Evolutionary conservation across 2,888 invertebrate genomes (phyloP).

Genomic region (Eupithecia insigniata): DNA sequence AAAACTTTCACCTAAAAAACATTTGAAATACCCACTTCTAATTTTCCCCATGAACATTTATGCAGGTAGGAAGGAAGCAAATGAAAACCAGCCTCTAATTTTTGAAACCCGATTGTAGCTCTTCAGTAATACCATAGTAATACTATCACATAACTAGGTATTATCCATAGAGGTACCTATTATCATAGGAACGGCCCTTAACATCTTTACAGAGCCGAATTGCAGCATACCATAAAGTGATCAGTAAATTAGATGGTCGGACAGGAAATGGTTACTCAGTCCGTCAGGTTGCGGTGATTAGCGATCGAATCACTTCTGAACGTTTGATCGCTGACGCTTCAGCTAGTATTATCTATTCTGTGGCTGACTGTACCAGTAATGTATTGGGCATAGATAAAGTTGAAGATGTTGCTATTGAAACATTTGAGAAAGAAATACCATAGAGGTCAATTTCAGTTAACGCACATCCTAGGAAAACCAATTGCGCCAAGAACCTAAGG

Average conservation of each 20-base stretch:
- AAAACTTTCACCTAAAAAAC: background rate
- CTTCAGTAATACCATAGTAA: background rate
- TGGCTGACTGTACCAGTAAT: slow-evolving; percentile 52
- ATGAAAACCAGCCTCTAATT: background rate
- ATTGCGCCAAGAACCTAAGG: background rate
- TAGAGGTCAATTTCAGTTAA: background rate
- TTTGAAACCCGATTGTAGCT: background rate
- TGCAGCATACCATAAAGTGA: slow-evolving; percentile 66
- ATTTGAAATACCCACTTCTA: background rate
- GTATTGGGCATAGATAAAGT: slow-evolving; percentile 54
- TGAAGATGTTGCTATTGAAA: background rate
- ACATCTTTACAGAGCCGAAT: slow-evolving; percentile 35
- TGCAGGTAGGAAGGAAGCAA: background rate
- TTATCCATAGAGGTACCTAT: background rate
- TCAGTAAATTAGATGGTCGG: slow-evolving; percentile 81
- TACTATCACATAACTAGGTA: background rate
- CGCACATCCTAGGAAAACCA: background rate
- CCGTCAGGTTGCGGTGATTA: slow-evolving; percentile 79
- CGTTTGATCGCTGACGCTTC: slow-evolving; percentile 68
- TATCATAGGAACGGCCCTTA: slow-evolving; percentile 8
- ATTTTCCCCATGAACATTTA: background rate
- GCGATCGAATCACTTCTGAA: slow-evolving; percentile 75
- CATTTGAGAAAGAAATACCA: background rate
- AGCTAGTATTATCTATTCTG: slow-evolving; percentile 14
- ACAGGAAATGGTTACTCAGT: slow-evolving; percentile 82